Base-by-base conservation (phyloP, 2,888 invertebrate genomes). In the Coecobrya sp. region DNA sequence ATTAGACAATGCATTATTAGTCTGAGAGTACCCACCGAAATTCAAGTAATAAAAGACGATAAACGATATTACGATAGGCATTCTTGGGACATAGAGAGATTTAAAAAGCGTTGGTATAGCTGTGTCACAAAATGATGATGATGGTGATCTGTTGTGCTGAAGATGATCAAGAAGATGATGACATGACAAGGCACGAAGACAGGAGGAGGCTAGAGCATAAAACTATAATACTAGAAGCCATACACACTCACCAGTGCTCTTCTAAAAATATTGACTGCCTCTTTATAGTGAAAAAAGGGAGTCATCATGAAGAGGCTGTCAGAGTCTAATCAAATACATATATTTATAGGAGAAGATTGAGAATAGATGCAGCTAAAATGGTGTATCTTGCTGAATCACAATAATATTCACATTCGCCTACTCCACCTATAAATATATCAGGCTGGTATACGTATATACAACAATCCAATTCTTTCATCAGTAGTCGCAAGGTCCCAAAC, bases 151-250 rank as follows among this genome's bases (percentile, higher is more conserved):
- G 49, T 16, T 52, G 8, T 59, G 59, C 3, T 65, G 79, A 76
- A 42, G 89, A 85, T 85, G 62, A 89, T 55, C 52, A 89, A 70
- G 70, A 62, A 65, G 89, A 68, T 89, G 89, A 89, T 89, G 89
- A 85, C 84, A 89, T 89, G 89, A 89, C 89, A 85, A 85, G 89
- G 89, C 89, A 89, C 85, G 89, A 85, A 85, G 85, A 76, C 84
- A 89, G 76, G 85, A 85, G 76, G 49, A 85, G 76, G 49, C 59
- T 59, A 13, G 55, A 82, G 42, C 11, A 27, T 49, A 70, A 86
- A 52, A 86, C 86, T 68, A n/a, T 52, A 68, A n/a, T 22, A 36
- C 5, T 16, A 68, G 45, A 52, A 55, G 52, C 13, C 8, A 25
- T 45, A 45, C 27, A 22, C 42, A 73, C 36, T n/a, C n/a, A 36